Evolutionary conservation across 2,113 vertebrate genomes (phyloP).

Genomic region (Lophotis ruficrista): DNA sequence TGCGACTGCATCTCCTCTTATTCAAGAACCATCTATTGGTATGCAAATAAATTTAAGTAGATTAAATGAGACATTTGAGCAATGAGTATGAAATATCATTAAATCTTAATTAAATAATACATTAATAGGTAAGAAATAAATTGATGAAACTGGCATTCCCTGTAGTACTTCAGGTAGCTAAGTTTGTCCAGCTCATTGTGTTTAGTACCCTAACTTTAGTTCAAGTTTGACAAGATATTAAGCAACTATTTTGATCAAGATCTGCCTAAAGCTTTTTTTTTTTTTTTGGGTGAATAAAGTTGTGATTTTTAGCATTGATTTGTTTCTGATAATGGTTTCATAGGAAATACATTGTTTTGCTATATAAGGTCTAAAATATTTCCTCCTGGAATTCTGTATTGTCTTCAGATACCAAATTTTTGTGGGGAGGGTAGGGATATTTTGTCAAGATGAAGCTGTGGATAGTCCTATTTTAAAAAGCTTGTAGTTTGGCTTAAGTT

Average conservation of each 20-base stretch:
- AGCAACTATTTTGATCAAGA: background rate
- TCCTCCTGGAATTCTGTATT: background rate
- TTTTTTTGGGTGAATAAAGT: background rate
- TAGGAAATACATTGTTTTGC: background rate
- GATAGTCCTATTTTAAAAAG: background rate
- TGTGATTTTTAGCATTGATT: background rate
- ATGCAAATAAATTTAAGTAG: background rate
- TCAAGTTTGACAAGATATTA: background rate
- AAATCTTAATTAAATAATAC: background rate
- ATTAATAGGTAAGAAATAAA: background rate
- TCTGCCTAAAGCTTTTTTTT: background rate
- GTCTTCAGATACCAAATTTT: background rate
- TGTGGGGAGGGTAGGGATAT: background rate
- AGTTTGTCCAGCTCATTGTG: background rate
- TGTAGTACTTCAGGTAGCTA: background rate
- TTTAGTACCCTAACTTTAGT: background rate
- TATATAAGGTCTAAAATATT: background rate
- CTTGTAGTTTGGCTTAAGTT: background rate
- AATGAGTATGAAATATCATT: background rate
- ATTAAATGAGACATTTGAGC: background rate
- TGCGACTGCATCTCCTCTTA: conserved; percentile 93
- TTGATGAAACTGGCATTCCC: background rate
- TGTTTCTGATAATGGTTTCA: background rate
- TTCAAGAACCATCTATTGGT: conserved; percentile 97
- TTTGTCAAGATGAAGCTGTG: background rate